A percentile compares a stretch with the other conserved stretches of the same genome.
Evolutionary conservation across 2,888 invertebrate species (phyloP).

Genomic region (Thera britannica): DNA sequence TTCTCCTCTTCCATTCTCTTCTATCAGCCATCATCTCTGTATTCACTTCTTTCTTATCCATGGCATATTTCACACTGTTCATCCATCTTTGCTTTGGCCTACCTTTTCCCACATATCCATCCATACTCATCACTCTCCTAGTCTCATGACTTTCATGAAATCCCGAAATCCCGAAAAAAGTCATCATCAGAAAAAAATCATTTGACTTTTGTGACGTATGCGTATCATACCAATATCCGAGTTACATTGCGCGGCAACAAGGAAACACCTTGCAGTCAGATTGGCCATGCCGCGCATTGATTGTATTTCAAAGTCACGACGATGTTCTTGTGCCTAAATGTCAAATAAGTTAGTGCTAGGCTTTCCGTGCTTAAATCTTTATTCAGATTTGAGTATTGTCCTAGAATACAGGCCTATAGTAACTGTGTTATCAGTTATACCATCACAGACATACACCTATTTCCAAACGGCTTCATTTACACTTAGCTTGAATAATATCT

Average conservation of each 20-base stretch:
- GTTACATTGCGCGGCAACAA: neutral
- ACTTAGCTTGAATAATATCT: constrained; percentile 6
- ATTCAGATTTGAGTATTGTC: neutral
- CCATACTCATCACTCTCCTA: too few relatives aligned
- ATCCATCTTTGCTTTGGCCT: too few relatives aligned
- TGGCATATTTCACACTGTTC: too few relatives aligned
- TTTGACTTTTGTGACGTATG: neutral
- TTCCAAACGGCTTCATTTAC: constrained; percentile 2
- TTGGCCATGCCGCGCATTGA: too few relatives aligned
- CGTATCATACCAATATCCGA: neutral
- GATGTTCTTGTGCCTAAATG: neutral
- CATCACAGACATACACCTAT: neutral
- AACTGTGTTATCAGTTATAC: neutral
- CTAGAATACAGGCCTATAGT: neutral
- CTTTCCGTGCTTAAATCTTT: neutral
- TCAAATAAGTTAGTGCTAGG: neutral
- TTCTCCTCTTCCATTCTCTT: too few relatives aligned
- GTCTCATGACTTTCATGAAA: too few relatives aligned
- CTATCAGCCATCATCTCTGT: too few relatives aligned
- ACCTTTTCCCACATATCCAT: too few relatives aligned
- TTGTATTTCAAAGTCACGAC: neutral
- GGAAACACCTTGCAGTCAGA: neutral
- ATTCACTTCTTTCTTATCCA: too few relatives aligned
- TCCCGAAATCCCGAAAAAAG: too few relatives aligned
- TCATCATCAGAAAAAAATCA: neutral